Conservation (phyloP, 2,888 invertebrate species). For the Cephus rjabovi region DNA sequence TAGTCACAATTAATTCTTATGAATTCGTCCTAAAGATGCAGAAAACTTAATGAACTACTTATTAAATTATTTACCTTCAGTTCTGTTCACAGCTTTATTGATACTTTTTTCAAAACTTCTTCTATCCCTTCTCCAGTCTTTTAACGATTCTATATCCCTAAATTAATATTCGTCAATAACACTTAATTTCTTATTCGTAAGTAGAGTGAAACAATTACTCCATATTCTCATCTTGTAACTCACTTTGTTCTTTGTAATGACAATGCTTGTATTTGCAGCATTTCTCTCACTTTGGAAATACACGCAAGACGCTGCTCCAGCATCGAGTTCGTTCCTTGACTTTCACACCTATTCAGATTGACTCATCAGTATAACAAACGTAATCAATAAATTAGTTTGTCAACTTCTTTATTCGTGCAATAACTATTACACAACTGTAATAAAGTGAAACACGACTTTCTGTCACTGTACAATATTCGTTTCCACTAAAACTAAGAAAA, state of each 20-base stretch:
- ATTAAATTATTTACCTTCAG: slow-evolving; percentile 39
- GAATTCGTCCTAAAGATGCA: not conserved
- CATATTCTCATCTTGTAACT: slow-evolving; percentile 34
- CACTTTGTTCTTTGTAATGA: slow-evolving; percentile 74
- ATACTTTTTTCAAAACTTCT: slow-evolving; percentile 53
- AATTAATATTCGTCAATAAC: slow-evolving; percentile 10
- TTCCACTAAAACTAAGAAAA: not conserved
- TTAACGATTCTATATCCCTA: slow-evolving; percentile 68
- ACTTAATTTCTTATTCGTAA: too few relatives aligned
- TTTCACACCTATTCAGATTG: slow-evolving; percentile 42
- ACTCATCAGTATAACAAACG: slow-evolving; percentile 7
- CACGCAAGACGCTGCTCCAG: slow-evolving; percentile 58
- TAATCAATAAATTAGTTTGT: slow-evolving; percentile 8
- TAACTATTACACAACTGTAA: not conserved
- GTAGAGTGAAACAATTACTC: not conserved
- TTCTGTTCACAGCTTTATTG: slow-evolving; percentile 48
- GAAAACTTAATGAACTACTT: not conserved
- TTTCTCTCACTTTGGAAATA: slow-evolving; percentile 70
- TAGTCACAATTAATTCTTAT: slow-evolving; percentile 4
- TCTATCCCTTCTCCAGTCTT: slow-evolving; percentile 70
- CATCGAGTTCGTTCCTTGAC: slow-evolving; percentile 29
- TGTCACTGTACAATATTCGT: not conserved
- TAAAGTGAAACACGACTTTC: not conserved
- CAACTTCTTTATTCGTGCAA: not conserved
- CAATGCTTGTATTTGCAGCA: slow-evolving; percentile 70